Base-by-base conservation (phyloP, 2,888 invertebrate species). In the Deladenus siricidicola region DNA sequence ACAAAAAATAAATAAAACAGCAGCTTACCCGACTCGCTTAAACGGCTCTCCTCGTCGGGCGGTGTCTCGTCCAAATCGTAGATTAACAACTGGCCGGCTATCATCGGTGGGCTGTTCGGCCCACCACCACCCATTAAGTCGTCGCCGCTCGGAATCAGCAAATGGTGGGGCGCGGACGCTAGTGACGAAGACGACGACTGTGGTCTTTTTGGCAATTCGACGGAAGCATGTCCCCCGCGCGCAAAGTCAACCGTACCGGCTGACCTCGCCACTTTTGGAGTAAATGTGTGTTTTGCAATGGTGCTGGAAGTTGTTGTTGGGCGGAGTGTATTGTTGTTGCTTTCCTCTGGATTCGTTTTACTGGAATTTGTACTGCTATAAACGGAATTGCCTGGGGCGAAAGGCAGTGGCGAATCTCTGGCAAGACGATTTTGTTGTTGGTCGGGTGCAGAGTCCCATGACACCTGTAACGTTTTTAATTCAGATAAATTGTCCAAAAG, bases 11-110 rank as follows among this genome's bases (percentile, higher is more conserved):
- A 42, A 42, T n/a, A 42, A n/a, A 42, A 42, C 42, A 42, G 14
- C n/a, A n/a, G n/a, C 42, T 42, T n/a, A 47, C 19, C 48, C n/a
- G 19, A 19, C 21, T n/a, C 21, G 19, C 19, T 47, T 47, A 8
- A 23, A 23, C 10, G 8, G 10, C 8, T 47, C 28, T 8, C 23
- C 21, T 29, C 51, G 24, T 50, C n/a, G 8, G 53, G 77, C n/a
- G 76, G 76, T 39, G 73, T 75, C 54, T 78, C 78, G 55, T 78
- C 78, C 60, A 78, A 52, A 62, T 78, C 78, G 63, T 70, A 78
- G 34, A 78, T 73, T 29, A 78, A 51, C 42, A 78, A 60, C 57
- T 79, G 78, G 3, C 78, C 78, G 23, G 78, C 67, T 30, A 78
- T 72, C 70, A 73, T 70, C 23, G 75, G 72, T 45, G 48, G 48